These are phyloP conservation scores for Myotis findleyi DNA, from an alignment of 2,797 vertebrate genomes.

Conservation along the genomic window DNA sequence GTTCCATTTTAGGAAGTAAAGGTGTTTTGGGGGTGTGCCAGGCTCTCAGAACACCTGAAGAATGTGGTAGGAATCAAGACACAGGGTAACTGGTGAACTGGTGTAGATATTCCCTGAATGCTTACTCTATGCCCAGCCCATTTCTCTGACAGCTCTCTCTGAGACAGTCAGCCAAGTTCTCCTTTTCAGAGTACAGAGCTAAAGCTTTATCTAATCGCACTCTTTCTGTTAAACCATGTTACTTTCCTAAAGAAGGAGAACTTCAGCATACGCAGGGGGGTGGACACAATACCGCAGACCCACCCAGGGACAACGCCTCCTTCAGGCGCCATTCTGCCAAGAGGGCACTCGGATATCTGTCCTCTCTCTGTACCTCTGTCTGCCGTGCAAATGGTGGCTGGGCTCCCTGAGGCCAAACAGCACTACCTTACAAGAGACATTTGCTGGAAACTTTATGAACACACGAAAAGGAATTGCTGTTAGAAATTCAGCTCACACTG, in stretches of 20 bases:
- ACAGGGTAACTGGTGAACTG: neutral
- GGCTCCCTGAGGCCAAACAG: neutral
- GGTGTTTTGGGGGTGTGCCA: neutral
- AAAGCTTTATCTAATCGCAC: neutral
- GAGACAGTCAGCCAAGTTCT: neutral
- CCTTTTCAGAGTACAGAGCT: neutral
- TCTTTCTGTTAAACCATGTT: neutral
- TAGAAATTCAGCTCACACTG: neutral
- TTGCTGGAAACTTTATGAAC: neutral
- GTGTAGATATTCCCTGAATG: neutral
- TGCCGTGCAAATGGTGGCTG: neutral
- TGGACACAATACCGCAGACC: neutral
- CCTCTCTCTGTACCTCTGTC: neutral
- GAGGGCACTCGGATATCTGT: neutral
- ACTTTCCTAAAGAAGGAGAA: neutral
- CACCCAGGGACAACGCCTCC: neutral
- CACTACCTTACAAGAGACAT: neutral
- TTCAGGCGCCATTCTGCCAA: neutral
- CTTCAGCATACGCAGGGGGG: neutral
- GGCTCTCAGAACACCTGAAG: neutral
- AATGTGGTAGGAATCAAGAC: neutral
- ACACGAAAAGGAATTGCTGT: neutral
- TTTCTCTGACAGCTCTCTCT: neutral
- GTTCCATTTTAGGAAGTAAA: neutral
- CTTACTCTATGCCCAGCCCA: neutral